Evolutionary conservation across 2,888 invertebrate species (phyloP).

Genomic region (Troilus luridus): DNA sequence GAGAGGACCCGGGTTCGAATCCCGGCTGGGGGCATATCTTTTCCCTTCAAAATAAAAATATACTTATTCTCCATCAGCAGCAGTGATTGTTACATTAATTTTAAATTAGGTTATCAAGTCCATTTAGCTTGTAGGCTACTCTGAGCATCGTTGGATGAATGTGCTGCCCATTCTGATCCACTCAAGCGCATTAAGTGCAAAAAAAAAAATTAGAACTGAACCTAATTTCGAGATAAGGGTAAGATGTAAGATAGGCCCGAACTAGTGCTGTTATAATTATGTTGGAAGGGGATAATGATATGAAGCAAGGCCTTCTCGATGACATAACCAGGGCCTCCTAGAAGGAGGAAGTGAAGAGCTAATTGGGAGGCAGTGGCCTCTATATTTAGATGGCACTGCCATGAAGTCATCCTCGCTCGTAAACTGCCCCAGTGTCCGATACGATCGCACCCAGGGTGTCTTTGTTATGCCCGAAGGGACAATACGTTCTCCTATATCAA

Average conservation of each 20-base stretch:
- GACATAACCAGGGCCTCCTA: not conserved
- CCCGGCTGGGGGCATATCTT: too few relatives aligned
- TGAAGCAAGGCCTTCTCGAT: not conserved
- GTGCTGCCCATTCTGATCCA: too few relatives aligned
- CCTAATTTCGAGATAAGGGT: not conserved
- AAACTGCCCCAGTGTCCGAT: constrained; percentile 6
- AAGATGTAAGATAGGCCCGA: not conserved
- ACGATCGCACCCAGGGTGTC: not conserved
- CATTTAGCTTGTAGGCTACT: too few relatives aligned
- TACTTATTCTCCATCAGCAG: too few relatives aligned
- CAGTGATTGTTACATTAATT: too few relatives aligned
- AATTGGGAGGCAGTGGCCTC: constrained; percentile 10
- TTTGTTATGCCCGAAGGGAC: not conserved
- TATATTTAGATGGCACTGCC: constrained; percentile 25
- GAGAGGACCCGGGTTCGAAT: too few relatives aligned
- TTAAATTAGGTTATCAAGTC: too few relatives aligned
- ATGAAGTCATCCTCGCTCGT: constrained; percentile 12
- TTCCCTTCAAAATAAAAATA: too few relatives aligned
- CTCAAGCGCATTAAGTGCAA: not conserved
- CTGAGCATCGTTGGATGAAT: too few relatives aligned
- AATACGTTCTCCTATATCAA: not conserved
- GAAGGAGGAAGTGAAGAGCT: not conserved
- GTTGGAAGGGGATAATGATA: not conserved
- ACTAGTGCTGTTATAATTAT: not conserved
- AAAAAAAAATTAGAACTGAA: not conserved